These are phyloP conservation scores for Megaleporinus macrocephalus DNA, from an alignment of 2,113 vertebrate species.

Conservation along the genomic window DNA sequence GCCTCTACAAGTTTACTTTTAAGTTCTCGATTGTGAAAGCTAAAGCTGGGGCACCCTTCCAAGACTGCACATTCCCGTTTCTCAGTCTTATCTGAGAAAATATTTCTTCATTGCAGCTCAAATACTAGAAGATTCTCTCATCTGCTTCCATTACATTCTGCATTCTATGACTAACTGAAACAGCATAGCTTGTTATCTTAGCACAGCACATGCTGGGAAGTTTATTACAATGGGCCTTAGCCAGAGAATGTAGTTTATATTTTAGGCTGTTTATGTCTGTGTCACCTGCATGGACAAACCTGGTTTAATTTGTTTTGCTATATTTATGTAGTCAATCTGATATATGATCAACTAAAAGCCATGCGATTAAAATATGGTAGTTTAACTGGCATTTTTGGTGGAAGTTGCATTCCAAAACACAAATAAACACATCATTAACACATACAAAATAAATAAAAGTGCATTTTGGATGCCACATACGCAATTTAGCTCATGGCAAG, in stretches of 20 bases:
- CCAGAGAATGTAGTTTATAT: not conserved
- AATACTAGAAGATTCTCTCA: not conserved
- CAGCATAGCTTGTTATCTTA: not conserved
- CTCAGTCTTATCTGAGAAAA: not conserved
- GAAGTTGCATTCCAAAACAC: no score
- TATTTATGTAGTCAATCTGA: not conserved
- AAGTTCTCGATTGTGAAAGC: not conserved
- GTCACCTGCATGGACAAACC: not conserved
- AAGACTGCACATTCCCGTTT: not conserved
- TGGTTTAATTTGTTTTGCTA: not conserved
- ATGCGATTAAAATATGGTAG: not conserved
- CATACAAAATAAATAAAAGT: not conserved
- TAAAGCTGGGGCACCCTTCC: not conserved
- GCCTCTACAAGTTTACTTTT: not conserved
- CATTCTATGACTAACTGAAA: not conserved
- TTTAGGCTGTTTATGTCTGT: not conserved
- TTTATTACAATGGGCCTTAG: not conserved
- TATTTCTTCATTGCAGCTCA: not conserved
- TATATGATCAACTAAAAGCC: not conserved
- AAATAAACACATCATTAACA: not conserved
- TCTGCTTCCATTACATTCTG: conserved; percentile 2
- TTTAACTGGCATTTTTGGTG: no score
- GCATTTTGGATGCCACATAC: no score
- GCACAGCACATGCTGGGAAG: not conserved
- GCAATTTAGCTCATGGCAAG: no score